A percentile compares a stretch with the other conserved stretches of the same genome.
Conservation (phyloP, 2,797 vertebrate species). For the Gobio occitaniae region DNA sequence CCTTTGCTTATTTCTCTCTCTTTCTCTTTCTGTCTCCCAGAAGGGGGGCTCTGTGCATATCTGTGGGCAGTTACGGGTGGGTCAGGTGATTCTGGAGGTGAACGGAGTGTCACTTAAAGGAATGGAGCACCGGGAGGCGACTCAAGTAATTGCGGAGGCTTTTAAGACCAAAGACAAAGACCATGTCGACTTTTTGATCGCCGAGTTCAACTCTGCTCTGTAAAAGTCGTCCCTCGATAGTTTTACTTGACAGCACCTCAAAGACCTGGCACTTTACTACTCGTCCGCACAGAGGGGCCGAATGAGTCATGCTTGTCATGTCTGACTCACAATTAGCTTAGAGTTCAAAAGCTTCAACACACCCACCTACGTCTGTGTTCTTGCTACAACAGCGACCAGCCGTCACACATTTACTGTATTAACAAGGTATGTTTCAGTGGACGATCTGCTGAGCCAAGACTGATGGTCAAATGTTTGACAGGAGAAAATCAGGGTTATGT, state of each 20-base stretch:
- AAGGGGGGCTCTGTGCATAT: constrained; percentile 89
- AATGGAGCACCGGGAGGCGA: constrained; percentile 89
- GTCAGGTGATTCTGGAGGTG: constrained; percentile 94
- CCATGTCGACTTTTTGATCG: constrained; percentile 89
- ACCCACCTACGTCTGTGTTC: constrained; percentile 23
- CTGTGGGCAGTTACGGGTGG: constrained; percentile 89
- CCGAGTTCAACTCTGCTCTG: constrained; percentile 85
- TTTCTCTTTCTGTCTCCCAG: constrained; percentile 68
- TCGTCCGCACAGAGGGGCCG: constrained; percentile 1
- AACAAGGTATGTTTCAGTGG: neutral
- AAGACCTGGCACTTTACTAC: constrained; percentile 51
- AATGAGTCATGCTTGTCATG: constrained; percentile 22
- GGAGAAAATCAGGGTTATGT: constrained; percentile 33
- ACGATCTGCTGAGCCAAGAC: neutral
- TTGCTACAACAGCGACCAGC: neutral
- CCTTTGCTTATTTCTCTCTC: constrained; percentile 16
- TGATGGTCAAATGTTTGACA: constrained; percentile 1
- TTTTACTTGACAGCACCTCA: neutral
- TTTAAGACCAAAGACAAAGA: constrained; percentile 93
- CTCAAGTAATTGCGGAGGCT: constrained; percentile 91
- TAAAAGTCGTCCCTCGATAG: constrained; percentile 61
- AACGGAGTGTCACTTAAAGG: constrained; percentile 87
- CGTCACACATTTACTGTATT: neutral
- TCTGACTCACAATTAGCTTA: constrained; percentile 29
- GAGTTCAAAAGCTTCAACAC: constrained; percentile 7